Evolutionary conservation across 2,113 vertebrate species (phyloP).

Genomic region (Ovis aries): ARS-UI_Ramb_v3.0 NC_056055.1:200687001-200687500

Average conservation of each 20-base stretch:
- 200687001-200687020: background rate
- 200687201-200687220: background rate
- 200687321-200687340: background rate
- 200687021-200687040: conserved; percentile 26
- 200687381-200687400: background rate
- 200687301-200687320: background rate
- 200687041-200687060: background rate
- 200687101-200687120: background rate
- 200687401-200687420: background rate
- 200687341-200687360: background rate
- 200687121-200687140: background rate
- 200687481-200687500: background rate
- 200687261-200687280: background rate
- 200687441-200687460: background rate
- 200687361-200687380: background rate
- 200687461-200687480: background rate
- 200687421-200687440: background rate
- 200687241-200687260: background rate
- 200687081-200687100: background rate
- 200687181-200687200: background rate
- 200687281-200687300: background rate
- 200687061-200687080: background rate
- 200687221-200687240: background rate
- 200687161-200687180: background rate
- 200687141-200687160: background rate